phyloP scores from a whole-genome alignment of 1,140 invertebrate species.

The Apis florea region DNA sequence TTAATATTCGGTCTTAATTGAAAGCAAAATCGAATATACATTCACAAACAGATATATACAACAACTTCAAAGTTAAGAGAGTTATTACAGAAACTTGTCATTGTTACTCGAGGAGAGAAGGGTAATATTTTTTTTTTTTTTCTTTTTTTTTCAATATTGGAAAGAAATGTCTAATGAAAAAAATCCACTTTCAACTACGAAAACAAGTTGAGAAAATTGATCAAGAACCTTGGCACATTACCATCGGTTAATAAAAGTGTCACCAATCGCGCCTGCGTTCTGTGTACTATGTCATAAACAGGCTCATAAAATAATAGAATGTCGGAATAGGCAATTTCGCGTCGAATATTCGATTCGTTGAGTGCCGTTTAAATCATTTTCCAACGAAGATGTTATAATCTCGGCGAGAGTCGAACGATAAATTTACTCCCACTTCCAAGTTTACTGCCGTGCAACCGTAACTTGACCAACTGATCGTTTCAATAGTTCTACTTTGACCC shows the following conservation, averaged over 20 bases:
- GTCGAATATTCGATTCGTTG: conserved; percentile 3
- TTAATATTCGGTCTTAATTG: too few relatives aligned
- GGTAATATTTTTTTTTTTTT: too few relatives aligned
- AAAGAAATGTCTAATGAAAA: too few relatives aligned
- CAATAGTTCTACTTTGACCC: not conserved
- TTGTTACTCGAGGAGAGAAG: too few relatives aligned
- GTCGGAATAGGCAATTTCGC: not conserved
- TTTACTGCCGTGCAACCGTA: conserved; percentile 50
- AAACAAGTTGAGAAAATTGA: too few relatives aligned
- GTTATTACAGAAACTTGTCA: too few relatives aligned
- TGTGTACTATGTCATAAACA: not conserved
- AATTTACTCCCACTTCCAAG: conserved; percentile 34
- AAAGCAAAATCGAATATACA: too few relatives aligned
- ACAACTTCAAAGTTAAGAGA: too few relatives aligned
- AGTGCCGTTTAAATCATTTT: conserved; percentile 52
- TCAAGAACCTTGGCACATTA: not conserved
- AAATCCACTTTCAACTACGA: too few relatives aligned
- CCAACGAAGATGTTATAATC: conserved; percentile 59
- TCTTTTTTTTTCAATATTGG: too few relatives aligned
- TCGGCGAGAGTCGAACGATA: conserved; percentile 34
- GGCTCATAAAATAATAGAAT: conserved; percentile 4
- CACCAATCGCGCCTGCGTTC: not conserved
- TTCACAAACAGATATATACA: too few relatives aligned
- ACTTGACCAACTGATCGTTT: conserved; percentile 21
- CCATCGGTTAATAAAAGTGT: not conserved